Evolutionary conservation across 2,797 vertebrate species (phyloP).

Genomic region (Nasua narica): DNA sequence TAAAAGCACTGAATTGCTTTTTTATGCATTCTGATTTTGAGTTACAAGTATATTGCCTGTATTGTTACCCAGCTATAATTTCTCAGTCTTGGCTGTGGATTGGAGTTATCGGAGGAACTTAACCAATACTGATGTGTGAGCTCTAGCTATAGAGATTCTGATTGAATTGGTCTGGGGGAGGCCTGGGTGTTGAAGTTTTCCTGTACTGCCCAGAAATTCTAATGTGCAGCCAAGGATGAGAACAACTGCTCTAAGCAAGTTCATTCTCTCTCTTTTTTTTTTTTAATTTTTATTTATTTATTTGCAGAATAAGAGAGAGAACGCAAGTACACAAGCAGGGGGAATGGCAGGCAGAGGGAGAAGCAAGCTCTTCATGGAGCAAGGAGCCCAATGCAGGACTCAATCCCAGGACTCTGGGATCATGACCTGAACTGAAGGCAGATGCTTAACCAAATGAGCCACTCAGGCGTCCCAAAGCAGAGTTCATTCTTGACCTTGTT

Average conservation of each 20-base stretch:
- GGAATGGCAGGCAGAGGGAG: no score
- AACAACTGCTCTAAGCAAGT: neutral
- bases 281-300: neutral
- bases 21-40: neutral
- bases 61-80: neutral
- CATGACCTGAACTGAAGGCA: no score
- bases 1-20: neutral
- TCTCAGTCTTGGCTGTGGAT: neutral
- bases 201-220: neutral
- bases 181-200: neutral
- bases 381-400: no score
- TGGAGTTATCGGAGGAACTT: neutral
- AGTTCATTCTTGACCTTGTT: neutral
- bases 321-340: neutral
- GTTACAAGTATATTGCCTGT: neutral
- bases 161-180: neutral
- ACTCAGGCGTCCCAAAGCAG: neutral
- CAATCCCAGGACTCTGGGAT: no score
- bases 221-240: neutral
- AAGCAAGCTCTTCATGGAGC: no score
- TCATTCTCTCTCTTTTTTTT: neutral
- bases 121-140: neutral
- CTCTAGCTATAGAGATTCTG: neutral
- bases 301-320: neutral
- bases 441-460: neutral